These are phyloP conservation scores for Gavialis gangeticus DNA, from an alignment of 2,113 vertebrate species.

Conservation along the genomic window DNA sequence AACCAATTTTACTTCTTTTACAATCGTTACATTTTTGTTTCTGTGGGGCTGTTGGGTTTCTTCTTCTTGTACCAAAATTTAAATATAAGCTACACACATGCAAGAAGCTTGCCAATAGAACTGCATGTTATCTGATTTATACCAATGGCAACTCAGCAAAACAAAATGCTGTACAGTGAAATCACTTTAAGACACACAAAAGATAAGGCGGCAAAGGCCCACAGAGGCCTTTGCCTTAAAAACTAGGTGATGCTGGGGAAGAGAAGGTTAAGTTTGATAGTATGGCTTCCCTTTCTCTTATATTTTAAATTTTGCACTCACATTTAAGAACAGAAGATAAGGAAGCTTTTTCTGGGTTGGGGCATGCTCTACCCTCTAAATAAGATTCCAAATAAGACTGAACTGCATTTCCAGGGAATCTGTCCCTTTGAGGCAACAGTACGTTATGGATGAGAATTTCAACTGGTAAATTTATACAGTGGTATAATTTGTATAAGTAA, in stretches of 20 bases:
- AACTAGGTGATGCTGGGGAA: not conserved
- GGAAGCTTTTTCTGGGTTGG: not conserved
- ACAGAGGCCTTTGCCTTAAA: not conserved
- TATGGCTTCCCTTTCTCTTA: not conserved
- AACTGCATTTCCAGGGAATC: not conserved
- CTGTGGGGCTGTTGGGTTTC: not conserved
- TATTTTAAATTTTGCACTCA: not conserved
- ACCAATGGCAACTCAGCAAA: not conserved
- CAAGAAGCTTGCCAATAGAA: not conserved
- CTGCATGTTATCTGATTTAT: not conserved
- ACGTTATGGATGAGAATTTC: not conserved
- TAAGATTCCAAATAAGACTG: not conserved
- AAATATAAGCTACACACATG: not conserved
- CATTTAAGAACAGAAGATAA: not conserved
- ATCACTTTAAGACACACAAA: not conserved
- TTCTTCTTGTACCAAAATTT: not conserved
- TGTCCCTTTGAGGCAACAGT: not conserved
- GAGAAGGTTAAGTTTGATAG: not conserved
- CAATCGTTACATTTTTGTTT: not conserved
- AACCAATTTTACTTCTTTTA: not conserved
- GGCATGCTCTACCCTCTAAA: not conserved
- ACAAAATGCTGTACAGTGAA: not conserved
- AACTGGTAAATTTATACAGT: not conserved
- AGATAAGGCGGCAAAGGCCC: not conserved
- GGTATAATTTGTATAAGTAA: not conserved